These are phyloP conservation scores for Acrocephalus arundinaceus DNA, from an alignment of 2,113 vertebrate genomes.

Conservation along the genomic window DNA sequence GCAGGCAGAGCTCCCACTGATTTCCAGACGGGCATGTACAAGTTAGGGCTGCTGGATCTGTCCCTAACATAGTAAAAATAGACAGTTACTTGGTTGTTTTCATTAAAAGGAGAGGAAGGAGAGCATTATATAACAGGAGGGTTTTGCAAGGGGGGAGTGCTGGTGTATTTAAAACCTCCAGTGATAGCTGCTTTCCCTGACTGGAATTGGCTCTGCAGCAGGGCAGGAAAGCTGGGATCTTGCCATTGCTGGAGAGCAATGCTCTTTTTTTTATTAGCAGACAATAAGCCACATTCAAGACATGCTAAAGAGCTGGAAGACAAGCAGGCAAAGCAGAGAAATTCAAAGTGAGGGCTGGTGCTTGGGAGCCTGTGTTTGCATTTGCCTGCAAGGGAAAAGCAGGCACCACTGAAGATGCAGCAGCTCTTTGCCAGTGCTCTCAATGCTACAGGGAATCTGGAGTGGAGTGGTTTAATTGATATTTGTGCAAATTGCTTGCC, in stretches of 20 bases:
- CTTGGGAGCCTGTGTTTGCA: neutral
- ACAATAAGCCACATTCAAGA: conserved; percentile 63
- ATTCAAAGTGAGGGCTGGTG: conserved; percentile 14
- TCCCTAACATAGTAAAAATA: conserved; percentile 30
- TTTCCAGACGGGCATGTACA: neutral
- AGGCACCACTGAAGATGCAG: neutral
- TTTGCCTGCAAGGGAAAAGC: conserved; percentile 17
- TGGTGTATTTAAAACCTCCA: conserved; percentile 46
- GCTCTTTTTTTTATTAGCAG: conserved; percentile 45
- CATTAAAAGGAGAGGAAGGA: conserved; percentile 38
- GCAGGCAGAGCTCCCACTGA: neutral
- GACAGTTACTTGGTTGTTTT: conserved; percentile 40
- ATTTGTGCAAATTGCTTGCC: neutral
- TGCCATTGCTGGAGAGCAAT: conserved; percentile 33
- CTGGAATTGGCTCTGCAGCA: conserved; percentile 12
- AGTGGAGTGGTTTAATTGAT: neutral
- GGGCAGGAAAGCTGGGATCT: conserved; percentile 43
- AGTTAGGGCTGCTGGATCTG: neutral
- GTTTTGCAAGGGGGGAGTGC: neutral
- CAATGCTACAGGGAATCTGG: neutral
- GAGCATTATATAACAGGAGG: conserved; percentile 37
- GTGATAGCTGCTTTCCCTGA: conserved; percentile 38
- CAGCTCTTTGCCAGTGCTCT: neutral
- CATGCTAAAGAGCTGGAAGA: conserved; percentile 50
- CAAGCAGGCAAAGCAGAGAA: conserved; percentile 42